A percentile compares a stretch with the other conserved stretches of the same genome.
These are phyloP conservation scores for Drosophila kanapiae DNA, from an alignment of 1,140 invertebrate species.

Conservation along the genomic window DNA sequence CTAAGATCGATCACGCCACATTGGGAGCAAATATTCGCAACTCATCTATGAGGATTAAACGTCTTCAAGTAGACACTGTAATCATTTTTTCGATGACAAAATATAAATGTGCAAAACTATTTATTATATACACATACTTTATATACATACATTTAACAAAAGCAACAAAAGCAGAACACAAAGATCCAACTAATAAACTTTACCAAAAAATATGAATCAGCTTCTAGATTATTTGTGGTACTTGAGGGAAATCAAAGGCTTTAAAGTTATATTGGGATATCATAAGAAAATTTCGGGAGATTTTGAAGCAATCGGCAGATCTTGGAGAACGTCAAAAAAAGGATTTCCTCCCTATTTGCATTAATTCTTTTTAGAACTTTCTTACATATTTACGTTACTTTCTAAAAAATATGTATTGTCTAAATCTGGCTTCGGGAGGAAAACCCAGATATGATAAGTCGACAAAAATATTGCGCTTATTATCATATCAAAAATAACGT, in stretches of 20 bases:
- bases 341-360: background rate
- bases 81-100: conserved; percentile 32
- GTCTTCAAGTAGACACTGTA: conserved; percentile 27
- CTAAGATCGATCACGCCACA: conserved; percentile 8
- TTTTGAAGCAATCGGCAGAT: too few species aligned
- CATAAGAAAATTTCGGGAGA: background rate
- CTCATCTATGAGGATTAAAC: conserved; percentile 18
- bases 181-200: conserved; percentile 47
- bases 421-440: too few species aligned
- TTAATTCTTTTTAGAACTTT: background rate
- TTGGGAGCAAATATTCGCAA: conserved; percentile 38
- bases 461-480: too few species aligned
- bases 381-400: too few species aligned
- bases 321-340: background rate
- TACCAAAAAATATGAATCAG: conserved; percentile 22
- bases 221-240: background rate
- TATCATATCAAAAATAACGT: too few species aligned
- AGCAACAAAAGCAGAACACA: conserved; percentile 33
- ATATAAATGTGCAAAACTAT: conserved; percentile 44
- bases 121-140: conserved; percentile 53
- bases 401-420: too few species aligned
- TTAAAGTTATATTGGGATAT: background rate
- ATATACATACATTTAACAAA: conserved; percentile 46
- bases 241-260: background rate
- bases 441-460: too few species aligned